Evolutionary conservation across 2,888 invertebrate genomes (phyloP).

Genomic region (Celastrina argiolus): DNA sequence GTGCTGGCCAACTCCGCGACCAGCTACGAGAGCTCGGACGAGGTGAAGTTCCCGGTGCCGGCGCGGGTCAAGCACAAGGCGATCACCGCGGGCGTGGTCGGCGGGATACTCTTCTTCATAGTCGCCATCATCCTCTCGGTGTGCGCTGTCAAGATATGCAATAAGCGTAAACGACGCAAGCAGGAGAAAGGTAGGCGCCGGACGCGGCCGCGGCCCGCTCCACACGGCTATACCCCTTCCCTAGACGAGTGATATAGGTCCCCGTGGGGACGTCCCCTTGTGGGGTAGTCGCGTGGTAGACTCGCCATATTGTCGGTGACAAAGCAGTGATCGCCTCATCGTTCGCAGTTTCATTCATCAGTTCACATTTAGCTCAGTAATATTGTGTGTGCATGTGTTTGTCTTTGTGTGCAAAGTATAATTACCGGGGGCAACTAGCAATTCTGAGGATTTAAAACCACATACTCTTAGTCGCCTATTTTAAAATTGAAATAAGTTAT

Average conservation of each 20-base stretch:
- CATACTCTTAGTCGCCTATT: too few species aligned
- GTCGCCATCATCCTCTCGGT: conserved; percentile 98
- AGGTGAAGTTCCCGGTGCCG: conserved; percentile 92
- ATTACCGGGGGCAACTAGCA: too few species aligned
- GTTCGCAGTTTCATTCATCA: background rate
- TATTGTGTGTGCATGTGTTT: background rate
- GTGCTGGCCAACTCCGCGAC: conserved; percentile 92
- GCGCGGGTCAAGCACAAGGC: conserved; percentile 96
- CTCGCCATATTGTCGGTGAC: conserved; percentile 60
- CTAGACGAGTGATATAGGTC: conserved; percentile 17
- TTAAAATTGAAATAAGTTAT: too few species aligned
- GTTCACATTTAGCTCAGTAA: background rate
- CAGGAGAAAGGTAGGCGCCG: conserved; percentile 93
- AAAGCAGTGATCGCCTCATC: conserved; percentile 35
- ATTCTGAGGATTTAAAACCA: too few species aligned
- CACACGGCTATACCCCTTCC: conserved; percentile 27
- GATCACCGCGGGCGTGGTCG: conserved; percentile 96
- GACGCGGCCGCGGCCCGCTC: conserved; percentile 56
- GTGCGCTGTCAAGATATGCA: conserved; percentile 98
- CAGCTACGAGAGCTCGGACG: conserved; percentile 91
- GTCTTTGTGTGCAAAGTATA: background rate
- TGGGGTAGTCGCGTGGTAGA: conserved; percentile 11
- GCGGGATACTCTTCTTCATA: conserved; percentile 97
- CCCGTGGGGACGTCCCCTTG: background rate
- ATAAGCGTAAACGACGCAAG: conserved; percentile 97